phyloP scores from a whole-genome alignment of 2,797 vertebrate genomes.

The Xenopus petersii region DNA sequence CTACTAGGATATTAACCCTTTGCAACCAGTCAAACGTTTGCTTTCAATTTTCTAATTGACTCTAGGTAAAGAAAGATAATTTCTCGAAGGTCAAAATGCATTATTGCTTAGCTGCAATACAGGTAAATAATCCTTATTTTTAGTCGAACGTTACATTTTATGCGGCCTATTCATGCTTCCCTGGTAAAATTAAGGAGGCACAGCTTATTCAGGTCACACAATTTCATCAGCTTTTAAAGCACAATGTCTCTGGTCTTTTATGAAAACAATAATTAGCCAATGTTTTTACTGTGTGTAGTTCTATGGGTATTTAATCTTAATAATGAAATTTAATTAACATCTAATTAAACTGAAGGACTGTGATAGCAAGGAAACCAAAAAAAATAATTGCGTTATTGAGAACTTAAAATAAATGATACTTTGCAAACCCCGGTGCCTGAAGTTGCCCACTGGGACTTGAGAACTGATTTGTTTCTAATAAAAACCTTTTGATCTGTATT shows the following conservation, averaged over 20 bases:
- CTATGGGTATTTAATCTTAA: constrained; percentile 38
- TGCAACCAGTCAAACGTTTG: too few species aligned
- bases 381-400: constrained; percentile 22
- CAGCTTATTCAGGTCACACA: constrained; percentile 14
- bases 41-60: too few species aligned
- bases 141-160: too few species aligned
- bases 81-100: too few species aligned
- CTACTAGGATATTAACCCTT: too few species aligned
- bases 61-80: too few species aligned
- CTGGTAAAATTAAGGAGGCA: neutral
- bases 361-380: constrained; percentile 31
- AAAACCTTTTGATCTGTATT: too few species aligned
- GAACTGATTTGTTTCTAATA: neutral
- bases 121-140: too few species aligned
- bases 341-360: constrained; percentile 33
- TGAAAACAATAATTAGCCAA: constrained; percentile 32
- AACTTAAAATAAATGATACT: constrained; percentile 21
- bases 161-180: neutral
- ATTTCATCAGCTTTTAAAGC: constrained; percentile 24
- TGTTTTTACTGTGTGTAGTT: constrained; percentile 25
- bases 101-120: too few species aligned
- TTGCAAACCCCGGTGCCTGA: constrained; percentile 2
- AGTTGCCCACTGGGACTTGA: neutral
- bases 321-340: constrained; percentile 41
- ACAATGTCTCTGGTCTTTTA: constrained; percentile 12